Evolutionary conservation across 2,888 invertebrate genomes (phyloP), one percentile per base, ranked within the genome.

Genomic region (Gisinianus flammeolus): DNA sequence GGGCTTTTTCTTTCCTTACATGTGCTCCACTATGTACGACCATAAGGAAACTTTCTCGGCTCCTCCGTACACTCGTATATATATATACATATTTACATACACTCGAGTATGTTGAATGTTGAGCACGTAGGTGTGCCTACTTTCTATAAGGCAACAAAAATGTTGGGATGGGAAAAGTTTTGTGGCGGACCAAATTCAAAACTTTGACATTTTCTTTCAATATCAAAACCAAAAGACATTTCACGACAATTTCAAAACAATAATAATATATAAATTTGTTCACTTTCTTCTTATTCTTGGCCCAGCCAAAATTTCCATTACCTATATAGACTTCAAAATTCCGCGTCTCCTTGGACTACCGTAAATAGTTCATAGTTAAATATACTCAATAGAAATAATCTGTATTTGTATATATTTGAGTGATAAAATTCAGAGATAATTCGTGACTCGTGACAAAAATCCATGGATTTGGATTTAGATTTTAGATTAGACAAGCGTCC

Each of bases 1-100:
- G 77, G 77, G 72, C 54, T 30, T 77, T 68, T 64, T 33, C 28
- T 12, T 10, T 68, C 75, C n/a, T 31, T 76, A 56, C 67, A 68
- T 68, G 68, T 73, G 73, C 73, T 64, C 58, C 35, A 35, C 8
- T 71, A 71, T 71, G 71, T 31, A 71, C 2, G 10, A 52, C 68
- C 12, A 16, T 12, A 44, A 10, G 56, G 4, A 64, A 28, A 64
- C 28, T 28, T 24, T 22, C 12, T 28, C 5, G 64, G 64, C 30
- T 28, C 19, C 24, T 10, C 69, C 22, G 26, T 26, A 8, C 8
- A 8, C 26, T 66, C 5, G 22, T 66, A 5, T 26, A 5, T 26
- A 4, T 26, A 4, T 26, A 8, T 26, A 4, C 8, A 16, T 19
- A 66, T 66, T 12, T 66, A 8, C 16, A 10, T 16, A 44, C 8